Conservation (phyloP, 2,797 vertebrate genomes). For the Florisuga fusca region DNA sequence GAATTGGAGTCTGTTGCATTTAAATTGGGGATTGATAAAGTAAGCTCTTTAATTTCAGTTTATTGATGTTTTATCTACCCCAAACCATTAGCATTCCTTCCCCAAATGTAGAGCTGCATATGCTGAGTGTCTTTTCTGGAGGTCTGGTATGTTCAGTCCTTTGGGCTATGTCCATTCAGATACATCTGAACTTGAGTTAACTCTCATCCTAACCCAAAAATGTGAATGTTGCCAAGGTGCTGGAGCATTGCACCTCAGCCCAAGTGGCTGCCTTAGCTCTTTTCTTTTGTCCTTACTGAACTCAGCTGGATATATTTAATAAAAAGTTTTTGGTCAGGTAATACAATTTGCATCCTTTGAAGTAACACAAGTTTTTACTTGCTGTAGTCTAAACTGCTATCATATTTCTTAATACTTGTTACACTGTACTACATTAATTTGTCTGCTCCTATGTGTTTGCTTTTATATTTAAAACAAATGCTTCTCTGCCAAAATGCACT, state of each 20-base stretch:
- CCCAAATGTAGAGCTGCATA: neutral
- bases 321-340: neutral
- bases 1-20: neutral
- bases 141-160: neutral
- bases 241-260: neutral
- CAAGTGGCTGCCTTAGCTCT: neutral
- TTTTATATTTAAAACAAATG: neutral
- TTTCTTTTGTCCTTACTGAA: neutral
- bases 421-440: neutral
- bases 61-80: neutral
- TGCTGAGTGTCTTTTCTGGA: neutral
- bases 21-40: neutral
- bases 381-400: neutral
- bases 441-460: neutral
- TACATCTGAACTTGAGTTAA: neutral
- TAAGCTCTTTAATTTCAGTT: neutral
- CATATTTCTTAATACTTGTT: neutral
- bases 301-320: neutral
- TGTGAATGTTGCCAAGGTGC: neutral
- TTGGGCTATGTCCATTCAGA: neutral
- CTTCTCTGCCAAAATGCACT: neutral
- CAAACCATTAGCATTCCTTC: neutral
- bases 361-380: neutral
- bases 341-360: neutral
- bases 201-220: neutral